Evolutionary conservation across 1,140 invertebrate species (phyloP), one percentile per base, ranked within the genome.

Genomic region (Hyles euphorbiae): DNA sequence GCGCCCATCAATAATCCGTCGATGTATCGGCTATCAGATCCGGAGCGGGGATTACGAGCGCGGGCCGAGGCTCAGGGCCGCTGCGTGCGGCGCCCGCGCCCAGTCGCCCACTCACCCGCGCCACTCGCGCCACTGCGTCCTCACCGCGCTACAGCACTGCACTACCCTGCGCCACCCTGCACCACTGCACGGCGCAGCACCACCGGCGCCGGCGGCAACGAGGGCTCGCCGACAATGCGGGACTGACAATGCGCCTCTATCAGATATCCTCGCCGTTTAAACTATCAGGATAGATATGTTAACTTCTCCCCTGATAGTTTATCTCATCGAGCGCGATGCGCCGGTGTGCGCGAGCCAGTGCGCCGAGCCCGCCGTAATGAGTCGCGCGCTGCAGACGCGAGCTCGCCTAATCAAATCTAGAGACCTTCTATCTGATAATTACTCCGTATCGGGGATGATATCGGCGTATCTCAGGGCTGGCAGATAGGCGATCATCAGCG

Each of bases 361-460:
- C 70, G 67, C 53, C 63, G 75, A 58, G 56, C 59, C 61, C 57
- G 67, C 69, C 53, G 72, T 72, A 78, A 81, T 75, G 76, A 78
- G 68, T 55, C 67, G 51, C 22, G 51, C 53, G 60, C 44, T 34
- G 34, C 67, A 81, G 75, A 81, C 72, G 75, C 63, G 72, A 68
- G 68, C 80, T 81, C 76, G 74, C 74, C 63, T 83, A 83, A 86
- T 86, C 81, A 81, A 84, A 84, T 86, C 83, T 84, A 67, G 76
- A 68, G 68, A 61, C 65, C 74, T 74, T 81, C 66, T 87, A 87
- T 87, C 83, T 84, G 83, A 87, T 87, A 87, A 86, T 83, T 83
- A 81, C 58, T 65, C 68, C 61, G 56, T 86, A 87, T 84, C 83
- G 63, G 72, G 75, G 78, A 81, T 82, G 72, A 61, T 82, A 82